Conservation (phyloP, 2,888 invertebrate species). For the Mesorhabditis belari region DNA sequence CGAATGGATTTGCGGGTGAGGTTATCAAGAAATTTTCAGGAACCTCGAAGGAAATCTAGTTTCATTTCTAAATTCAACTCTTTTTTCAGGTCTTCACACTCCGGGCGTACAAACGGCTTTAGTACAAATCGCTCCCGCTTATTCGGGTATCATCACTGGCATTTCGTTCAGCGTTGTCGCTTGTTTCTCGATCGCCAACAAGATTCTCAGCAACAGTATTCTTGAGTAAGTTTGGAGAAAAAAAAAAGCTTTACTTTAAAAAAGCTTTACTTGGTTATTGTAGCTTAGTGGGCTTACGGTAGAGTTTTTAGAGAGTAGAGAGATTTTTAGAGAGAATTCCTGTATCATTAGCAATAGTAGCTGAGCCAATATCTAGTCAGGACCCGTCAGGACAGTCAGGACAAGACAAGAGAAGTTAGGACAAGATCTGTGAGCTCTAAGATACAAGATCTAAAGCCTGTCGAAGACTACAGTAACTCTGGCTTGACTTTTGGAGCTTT, state of each 20-base stretch:
- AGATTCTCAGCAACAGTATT: constrained; percentile 40
- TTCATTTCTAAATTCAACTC: neutral
- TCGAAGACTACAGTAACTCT: too few species aligned
- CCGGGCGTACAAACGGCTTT: constrained; percentile 50
- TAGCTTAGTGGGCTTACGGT: too few species aligned
- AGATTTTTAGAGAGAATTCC: too few species aligned
- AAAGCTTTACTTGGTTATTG: neutral
- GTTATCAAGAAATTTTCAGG: neutral
- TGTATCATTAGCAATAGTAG: too few species aligned
- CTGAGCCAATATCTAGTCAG: too few species aligned
- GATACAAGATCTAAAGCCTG: too few species aligned
- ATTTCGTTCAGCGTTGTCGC: constrained; percentile 50
- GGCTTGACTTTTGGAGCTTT: too few species aligned
- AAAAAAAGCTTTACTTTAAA: neutral
- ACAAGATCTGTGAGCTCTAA: too few species aligned
- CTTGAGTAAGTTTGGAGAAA: constrained; percentile 14
- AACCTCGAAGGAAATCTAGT: neutral
- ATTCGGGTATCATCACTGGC: constrained; percentile 46
- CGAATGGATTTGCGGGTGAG: constrained; percentile 48
- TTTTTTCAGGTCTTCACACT: constrained; percentile 41
- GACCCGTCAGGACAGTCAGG: too few species aligned
- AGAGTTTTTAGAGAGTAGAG: too few species aligned
- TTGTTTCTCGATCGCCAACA: constrained; percentile 45
- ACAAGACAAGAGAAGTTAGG: too few species aligned
- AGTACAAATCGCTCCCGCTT: constrained; percentile 50